Percentiles rank a stretch among this genome's conserved stretches.
These are phyloP conservation scores for Globodera rostochiensis DNA, from an alignment of 1,140 invertebrate species.

Conservation along the genomic window DNA sequence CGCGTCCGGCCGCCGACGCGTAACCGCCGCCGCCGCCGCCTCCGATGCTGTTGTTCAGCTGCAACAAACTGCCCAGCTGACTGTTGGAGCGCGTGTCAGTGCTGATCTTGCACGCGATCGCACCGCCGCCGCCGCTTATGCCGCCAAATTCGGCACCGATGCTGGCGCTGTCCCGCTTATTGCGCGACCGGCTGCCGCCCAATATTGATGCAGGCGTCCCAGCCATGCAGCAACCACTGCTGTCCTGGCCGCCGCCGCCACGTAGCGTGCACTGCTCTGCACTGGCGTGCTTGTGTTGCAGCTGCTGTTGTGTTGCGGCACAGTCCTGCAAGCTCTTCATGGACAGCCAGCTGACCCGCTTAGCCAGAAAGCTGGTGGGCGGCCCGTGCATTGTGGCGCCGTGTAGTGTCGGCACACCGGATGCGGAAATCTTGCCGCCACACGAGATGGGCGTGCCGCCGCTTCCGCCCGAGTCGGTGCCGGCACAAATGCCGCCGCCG, in stretches of 20 bases:
- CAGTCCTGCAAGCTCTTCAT: constrained; percentile 62
- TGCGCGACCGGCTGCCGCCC: not conserved
- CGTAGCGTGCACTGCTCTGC: not conserved
- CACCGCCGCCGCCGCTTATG: not conserved
- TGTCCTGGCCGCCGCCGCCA: not conserved
- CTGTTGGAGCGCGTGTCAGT: constrained; percentile 54
- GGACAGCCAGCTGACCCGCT: constrained; percentile 62
- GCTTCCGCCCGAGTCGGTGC: not conserved
- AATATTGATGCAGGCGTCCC: not conserved
- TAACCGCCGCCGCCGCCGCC: constrained; percentile 4
- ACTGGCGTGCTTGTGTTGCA: constrained; percentile 18
- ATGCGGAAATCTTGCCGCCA: not conserved
- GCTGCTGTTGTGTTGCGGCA: constrained; percentile 34
- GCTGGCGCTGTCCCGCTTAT: constrained; percentile 17
- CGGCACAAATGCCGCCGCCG: no score
- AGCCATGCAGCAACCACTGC: not conserved
- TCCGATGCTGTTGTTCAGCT: constrained; percentile 41
- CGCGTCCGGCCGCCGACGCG: not conserved
- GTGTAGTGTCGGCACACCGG: not conserved
- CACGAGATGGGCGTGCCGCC: not conserved
- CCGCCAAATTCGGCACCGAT: not conserved
- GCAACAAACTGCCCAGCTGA: constrained; percentile 53
- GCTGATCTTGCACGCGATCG: not conserved
- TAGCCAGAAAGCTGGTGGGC: constrained; percentile 37
- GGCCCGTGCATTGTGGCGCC: not conserved